Evolutionary conservation across 2,797 vertebrate species (phyloP), one percentile per base, ranked within the genome.

Genomic region (Gastrophryne carolinensis): DNA sequence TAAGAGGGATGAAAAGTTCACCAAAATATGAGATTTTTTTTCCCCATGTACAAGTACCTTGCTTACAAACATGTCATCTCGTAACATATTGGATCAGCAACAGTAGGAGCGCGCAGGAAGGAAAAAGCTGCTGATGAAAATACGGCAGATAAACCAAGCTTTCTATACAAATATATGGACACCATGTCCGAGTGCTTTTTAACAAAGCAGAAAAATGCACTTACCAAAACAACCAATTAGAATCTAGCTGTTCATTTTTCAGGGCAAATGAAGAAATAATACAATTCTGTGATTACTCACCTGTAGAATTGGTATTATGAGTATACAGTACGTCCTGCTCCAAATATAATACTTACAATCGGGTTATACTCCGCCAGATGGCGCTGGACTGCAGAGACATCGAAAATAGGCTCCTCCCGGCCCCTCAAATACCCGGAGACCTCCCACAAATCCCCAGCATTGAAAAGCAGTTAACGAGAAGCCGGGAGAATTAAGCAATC

Each of bases 11-110:
- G 84, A 78, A 82, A 76, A 71, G 83, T 79, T 83, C 80, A 80
- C 66, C 79, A 79, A 72, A 35, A 79, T 21, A 75, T 81, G 79
- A 79, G 52, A 47, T 2, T 0, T 81, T 79, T 76, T 32, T 79
- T 79, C 81, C n/a, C n/a, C 74, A 52, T 30, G 79, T 72, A 83
- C 58, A 82, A 70, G 67, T 72, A 84, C 68, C 77, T 87, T 84
- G 73, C 35, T 11, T 56, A 6, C 67, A 83, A 83, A 63, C 30
- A 71, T 79, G 66, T 75, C 81, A 82, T 56, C 80, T 82, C 68
- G 78, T 80, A 86, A 62, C 27, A 81, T 35, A 76, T 29, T 72
- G 79, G 21, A 68, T 75, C 84, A 81, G 82, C 81, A 58, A 73
- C 80, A 69, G 80, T 74, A 80, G 75, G 81, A 80, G 80, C 80